Evolutionary conservation across 2,797 vertebrate genomes (phyloP).

Genomic region (Huso huso): DNA sequence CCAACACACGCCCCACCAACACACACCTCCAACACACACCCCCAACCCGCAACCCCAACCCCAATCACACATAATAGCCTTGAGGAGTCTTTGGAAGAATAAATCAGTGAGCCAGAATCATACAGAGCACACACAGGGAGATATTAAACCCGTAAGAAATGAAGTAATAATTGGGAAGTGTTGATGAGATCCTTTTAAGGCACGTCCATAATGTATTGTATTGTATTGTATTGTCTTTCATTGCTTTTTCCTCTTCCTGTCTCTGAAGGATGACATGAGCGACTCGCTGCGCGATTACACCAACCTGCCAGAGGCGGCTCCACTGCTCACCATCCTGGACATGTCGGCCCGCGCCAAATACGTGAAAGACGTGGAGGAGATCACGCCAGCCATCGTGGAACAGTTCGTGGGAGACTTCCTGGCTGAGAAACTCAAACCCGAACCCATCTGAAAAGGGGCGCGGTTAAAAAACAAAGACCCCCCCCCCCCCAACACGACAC

Average conservation of each 20-base stretch:
- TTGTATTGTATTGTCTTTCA: too few relatives aligned
- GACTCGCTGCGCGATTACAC: slow-evolving; percentile 96
- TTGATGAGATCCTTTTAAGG: not conserved
- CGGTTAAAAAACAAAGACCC: slow-evolving; percentile 40
- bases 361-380: slow-evolving; percentile 95
- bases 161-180: too few relatives aligned
- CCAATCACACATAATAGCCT: too few relatives aligned
- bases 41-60: too few relatives aligned
- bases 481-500: too few relatives aligned
- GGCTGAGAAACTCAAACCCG: slow-evolving; percentile 94
- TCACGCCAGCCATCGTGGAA: slow-evolving; percentile 88
- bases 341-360: slow-evolving; percentile 97
- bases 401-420: slow-evolving; percentile 93
- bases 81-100: too few relatives aligned
- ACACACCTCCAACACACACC: too few relatives aligned
- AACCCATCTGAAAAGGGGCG: slow-evolving; percentile 72
- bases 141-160: too few relatives aligned
- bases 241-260: not conserved
- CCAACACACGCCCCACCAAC: too few relatives aligned
- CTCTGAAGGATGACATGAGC: slow-evolving; percentile 87
- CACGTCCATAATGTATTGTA: too few relatives aligned
- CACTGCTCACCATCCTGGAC: slow-evolving; percentile 96
- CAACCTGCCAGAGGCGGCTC: slow-evolving; percentile 90
- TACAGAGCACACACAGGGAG: too few relatives aligned
- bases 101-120: too few relatives aligned